These are phyloP conservation scores for Epinotia nisella DNA, from an alignment of 2,888 invertebrate genomes.

Conservation along the genomic window DNA sequence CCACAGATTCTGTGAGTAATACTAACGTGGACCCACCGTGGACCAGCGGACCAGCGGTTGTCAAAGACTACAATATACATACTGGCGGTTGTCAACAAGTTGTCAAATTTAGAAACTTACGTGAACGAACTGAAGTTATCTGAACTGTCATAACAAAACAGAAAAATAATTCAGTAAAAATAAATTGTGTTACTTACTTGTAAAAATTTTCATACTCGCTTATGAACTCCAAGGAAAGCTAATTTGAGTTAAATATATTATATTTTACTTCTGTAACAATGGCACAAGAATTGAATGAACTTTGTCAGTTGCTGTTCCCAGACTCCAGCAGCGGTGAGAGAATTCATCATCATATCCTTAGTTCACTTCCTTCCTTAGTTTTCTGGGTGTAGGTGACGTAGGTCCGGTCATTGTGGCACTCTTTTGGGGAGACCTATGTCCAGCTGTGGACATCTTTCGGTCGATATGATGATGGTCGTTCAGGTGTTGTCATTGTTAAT, in stretches of 20 bases:
- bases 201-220: too few species aligned
- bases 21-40: too few species aligned
- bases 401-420: too few species aligned
- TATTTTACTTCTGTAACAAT: slow-evolving; percentile 52
- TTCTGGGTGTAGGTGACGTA: too few species aligned
- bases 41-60: too few species aligned
- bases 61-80: too few species aligned
- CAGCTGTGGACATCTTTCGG: too few species aligned
- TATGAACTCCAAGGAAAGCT: background rate
- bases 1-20: too few species aligned
- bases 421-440: too few species aligned
- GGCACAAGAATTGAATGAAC: slow-evolving; percentile 75
- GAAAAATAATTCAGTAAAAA: background rate
- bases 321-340: slow-evolving; percentile 61
- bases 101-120: background rate
- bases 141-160: slow-evolving; percentile 10
- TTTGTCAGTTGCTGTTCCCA: slow-evolving; percentile 73
- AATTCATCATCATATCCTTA: background rate
- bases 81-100: background rate
- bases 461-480: too few species aligned
- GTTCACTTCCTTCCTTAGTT: too few species aligned
- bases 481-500: background rate
- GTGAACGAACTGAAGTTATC: too few species aligned
- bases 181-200: background rate
- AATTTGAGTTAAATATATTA: background rate